A percentile compares a stretch with the other conserved stretches of the same genome.
phyloP scores from a whole-genome alignment of 2,797 vertebrate genomes.

The Masticophis lateralis region DNA sequence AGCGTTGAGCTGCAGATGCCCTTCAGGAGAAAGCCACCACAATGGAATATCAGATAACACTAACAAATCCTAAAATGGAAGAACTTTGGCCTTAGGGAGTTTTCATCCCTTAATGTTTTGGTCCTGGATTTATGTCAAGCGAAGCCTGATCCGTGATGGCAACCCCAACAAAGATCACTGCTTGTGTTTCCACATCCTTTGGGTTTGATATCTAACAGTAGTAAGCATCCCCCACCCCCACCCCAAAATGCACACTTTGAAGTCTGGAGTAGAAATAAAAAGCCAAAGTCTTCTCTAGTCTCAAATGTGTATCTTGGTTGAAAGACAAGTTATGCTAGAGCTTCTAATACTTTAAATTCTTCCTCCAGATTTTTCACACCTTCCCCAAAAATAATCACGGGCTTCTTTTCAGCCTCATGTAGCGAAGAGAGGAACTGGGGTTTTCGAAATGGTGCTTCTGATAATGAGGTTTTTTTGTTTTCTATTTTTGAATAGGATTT shows the following conservation, averaged over 20 bases:
- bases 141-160: background rate
- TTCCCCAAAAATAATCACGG: background rate
- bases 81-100: background rate
- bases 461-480: background rate
- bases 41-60: background rate
- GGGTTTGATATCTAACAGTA: too few relatives aligned
- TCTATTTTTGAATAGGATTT: background rate
- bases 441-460: slow-evolving; percentile 14
- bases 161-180: background rate
- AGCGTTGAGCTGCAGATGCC: too few relatives aligned
- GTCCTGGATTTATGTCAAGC: background rate
- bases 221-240: background rate
- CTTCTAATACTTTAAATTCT: background rate
- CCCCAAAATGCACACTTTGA: background rate
- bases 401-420: background rate
- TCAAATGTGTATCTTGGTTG: background rate
- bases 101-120: background rate
- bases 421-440: background rate
- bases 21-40: background rate
- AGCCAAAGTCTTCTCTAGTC: background rate
- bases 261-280: background rate
- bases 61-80: background rate
- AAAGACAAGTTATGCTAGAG: background rate
- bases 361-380: background rate
- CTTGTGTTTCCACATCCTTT: background rate